Conservation (phyloP, 2,797 vertebrate genomes). For the Remorina albescens region DNA sequence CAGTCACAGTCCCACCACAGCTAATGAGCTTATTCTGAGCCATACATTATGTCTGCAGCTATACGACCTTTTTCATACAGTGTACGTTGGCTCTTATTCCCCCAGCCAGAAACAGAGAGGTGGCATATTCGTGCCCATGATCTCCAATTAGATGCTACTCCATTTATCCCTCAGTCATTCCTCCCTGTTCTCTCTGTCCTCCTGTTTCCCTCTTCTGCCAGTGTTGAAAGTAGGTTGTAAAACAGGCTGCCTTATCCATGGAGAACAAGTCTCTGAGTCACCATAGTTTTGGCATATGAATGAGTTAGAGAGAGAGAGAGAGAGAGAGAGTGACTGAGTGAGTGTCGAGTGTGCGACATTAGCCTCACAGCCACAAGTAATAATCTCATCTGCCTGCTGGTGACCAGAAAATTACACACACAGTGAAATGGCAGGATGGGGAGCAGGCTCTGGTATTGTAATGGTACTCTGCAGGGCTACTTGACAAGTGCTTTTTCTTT, state of each 20-base stretch:
- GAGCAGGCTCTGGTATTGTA: conserved; percentile 78
- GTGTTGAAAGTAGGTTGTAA: conserved; percentile 66
- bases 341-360: conserved; percentile 61
- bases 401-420: conserved; percentile 64
- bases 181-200: conserved; percentile 45
- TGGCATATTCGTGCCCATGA: conserved; percentile 36
- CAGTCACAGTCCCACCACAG: conserved; percentile 54
- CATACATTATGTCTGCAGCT: conserved; percentile 58
- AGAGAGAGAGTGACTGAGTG: conserved; percentile 11
- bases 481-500: conserved; percentile 81
- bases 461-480: conserved; percentile 78
- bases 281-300: conserved; percentile 64
- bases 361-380: conserved; percentile 81
- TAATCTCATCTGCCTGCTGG: conserved; percentile 78
- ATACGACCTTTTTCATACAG: conserved; percentile 31
- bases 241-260: conserved; percentile 66
- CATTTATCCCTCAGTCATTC: conserved; percentile 59
- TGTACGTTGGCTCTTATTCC: conserved; percentile 2
- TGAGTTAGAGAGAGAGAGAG: conserved; percentile 37
- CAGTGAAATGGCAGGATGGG: conserved; percentile 63
- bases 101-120: conserved; percentile 36
- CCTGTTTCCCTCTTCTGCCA: conserved; percentile 51
- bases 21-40: conserved; percentile 70
- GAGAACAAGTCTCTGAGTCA: conserved; percentile 65
- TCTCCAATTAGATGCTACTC: conserved; percentile 71